Evolutionary conservation across 2,113 vertebrate species (phyloP).

Genomic region (Paralichthys olivaceus): DNA sequence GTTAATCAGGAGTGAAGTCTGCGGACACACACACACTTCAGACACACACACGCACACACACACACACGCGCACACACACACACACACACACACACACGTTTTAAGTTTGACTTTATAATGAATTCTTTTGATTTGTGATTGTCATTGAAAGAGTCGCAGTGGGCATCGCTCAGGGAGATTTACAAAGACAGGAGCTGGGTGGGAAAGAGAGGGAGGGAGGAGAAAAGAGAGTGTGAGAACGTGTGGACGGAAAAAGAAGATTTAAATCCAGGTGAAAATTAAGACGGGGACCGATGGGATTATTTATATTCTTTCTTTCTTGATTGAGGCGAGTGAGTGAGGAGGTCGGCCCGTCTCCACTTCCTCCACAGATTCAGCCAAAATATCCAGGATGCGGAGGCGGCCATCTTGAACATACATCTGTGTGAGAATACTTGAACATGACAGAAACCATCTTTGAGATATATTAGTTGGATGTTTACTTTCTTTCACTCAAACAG

Average conservation of each 20-base stretch:
- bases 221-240: too few species aligned
- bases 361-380: too few species aligned
- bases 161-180: slow-evolving; percentile 3
- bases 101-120: slow-evolving; percentile 14
- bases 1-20: slow-evolving; percentile 59
- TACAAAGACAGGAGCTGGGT: background rate
- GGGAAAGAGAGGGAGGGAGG: background rate
- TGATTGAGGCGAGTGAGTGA: too few species aligned
- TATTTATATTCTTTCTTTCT: too few species aligned
- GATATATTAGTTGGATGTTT: too few species aligned
- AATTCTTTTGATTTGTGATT: slow-evolving; percentile 53
- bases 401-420: too few species aligned
- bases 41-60: background rate
- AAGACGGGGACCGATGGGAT: too few species aligned
- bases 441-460: too few species aligned
- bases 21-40: background rate
- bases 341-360: too few species aligned
- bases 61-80: background rate
- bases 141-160: slow-evolving; percentile 21
- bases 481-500: too few species aligned
- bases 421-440: too few species aligned
- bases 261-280: background rate
- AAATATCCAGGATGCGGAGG: too few species aligned
- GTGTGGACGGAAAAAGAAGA: background rate
- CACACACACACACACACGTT: background rate